These are phyloP conservation scores for Sarcophaga rosellei DNA, from an alignment of 2,888 invertebrate species.

Conservation along the genomic window DNA sequence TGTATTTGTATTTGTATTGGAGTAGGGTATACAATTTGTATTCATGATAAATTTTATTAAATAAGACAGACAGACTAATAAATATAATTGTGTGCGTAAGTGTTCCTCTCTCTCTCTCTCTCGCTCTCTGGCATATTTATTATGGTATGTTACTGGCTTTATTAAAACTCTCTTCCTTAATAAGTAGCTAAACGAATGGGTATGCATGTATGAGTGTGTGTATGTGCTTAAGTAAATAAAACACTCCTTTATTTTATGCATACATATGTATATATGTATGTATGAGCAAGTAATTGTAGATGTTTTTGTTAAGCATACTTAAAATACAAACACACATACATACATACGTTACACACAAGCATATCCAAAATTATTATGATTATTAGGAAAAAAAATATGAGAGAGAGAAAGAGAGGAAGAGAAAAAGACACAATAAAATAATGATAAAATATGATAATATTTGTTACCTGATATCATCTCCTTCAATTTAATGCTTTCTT, in stretches of 20 bases:
- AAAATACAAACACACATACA: not conserved
- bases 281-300: not conserved
- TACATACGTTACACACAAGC: not conserved
- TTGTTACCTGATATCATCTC: constrained; percentile 42
- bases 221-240: too few species aligned
- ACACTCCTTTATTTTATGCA: too few species aligned
- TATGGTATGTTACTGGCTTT: too few species aligned
- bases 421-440: not conserved
- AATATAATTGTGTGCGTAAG: not conserved
- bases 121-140: too few species aligned
- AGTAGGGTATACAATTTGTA: not conserved
- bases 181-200: too few species aligned
- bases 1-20: not conserved
- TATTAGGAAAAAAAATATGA: not conserved
- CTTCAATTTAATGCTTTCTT: not conserved
- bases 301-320: not conserved
- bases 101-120: too few species aligned
- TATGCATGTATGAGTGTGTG: too few species aligned
- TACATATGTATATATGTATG: not conserved
- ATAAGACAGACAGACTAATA: not conserved
- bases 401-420: too few species aligned
- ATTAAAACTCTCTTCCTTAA: too few species aligned
- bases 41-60: not conserved
- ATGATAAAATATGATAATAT: constrained; percentile 36
- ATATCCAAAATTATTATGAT: not conserved